Conservation (phyloP, 2,113 vertebrate genomes). For the Athene noctua region DNA sequence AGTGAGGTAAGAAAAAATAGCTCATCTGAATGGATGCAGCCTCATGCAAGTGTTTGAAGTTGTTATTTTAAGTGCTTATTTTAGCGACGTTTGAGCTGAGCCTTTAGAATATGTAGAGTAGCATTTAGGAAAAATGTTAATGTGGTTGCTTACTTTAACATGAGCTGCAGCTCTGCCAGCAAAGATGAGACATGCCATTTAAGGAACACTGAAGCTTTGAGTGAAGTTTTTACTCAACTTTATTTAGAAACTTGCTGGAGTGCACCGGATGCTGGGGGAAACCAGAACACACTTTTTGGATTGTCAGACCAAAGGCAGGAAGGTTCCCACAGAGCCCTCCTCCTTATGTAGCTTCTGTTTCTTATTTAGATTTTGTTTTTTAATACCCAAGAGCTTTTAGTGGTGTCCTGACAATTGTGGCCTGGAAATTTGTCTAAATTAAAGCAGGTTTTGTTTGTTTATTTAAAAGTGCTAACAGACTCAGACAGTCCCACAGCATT, state of each 20-base stretch:
- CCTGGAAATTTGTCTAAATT: conserved; percentile 26
- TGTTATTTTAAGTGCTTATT: conserved; percentile 34
- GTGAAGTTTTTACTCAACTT: conserved; percentile 1
- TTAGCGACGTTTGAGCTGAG: background rate
- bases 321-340: conserved; percentile 47
- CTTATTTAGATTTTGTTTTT: conserved; percentile 30
- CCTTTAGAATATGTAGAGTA: conserved; percentile 1
- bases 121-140: background rate
- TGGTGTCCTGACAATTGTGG: background rate
- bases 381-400: conserved; percentile 4
- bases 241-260: conserved; percentile 55
- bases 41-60: background rate
- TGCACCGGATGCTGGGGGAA: conserved; percentile 44
- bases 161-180: conserved; percentile 11
- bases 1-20: background rate
- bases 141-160: conserved; percentile 21
- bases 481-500: background rate
- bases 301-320: conserved; percentile 55
- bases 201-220: background rate
- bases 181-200: background rate
- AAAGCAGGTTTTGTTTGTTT: conserved; percentile 47
- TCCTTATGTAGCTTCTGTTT: conserved; percentile 22
- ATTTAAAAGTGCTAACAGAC: background rate
- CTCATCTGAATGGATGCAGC: background rate
- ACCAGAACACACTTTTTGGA: conserved; percentile 48